Percentiles rank a stretch among this genome's conserved stretches.
Conservation (phyloP, 2,113 vertebrate genomes). For the Miniopterus natalensis region DNA sequence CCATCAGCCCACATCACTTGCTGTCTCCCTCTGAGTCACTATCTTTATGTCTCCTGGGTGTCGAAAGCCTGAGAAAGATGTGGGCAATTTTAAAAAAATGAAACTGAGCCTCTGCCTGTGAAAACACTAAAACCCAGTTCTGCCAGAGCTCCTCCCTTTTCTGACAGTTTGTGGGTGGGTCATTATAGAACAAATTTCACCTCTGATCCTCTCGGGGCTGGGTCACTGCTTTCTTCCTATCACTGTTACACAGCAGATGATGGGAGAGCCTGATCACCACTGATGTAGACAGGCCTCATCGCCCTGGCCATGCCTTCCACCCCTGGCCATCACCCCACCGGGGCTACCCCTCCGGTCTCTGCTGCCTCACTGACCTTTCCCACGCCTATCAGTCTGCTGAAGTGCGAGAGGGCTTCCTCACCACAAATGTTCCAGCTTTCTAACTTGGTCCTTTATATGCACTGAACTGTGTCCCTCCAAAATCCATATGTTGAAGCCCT, state of each 20-base stretch:
- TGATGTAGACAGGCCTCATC: accelerated
- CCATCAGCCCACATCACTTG: not conserved
- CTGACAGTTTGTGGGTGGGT: not conserved
- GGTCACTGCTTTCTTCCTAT: not conserved
- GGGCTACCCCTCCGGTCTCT: not conserved
- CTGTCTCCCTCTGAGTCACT: not conserved
- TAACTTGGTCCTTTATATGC: not conserved
- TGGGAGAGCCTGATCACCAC: not conserved
- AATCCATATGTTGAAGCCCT: not conserved
- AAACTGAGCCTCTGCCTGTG: not conserved
- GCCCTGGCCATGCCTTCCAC: not conserved
- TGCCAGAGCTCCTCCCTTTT: not conserved
- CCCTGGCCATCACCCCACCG: accelerated
- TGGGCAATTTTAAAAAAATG: not conserved
- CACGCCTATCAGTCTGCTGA: not conserved
- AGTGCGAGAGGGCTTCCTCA: not conserved
- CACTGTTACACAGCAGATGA: not conserved
- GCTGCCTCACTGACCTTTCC: not conserved
- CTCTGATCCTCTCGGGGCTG: not conserved
- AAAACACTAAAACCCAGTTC: not conserved
- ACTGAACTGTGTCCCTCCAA: not conserved
- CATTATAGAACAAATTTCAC: not conserved
- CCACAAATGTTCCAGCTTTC: not conserved
- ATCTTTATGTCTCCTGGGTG: not conserved
- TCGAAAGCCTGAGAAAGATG: not conserved